Base-by-base conservation (phyloP, 2,888 invertebrate genomes). In the Drosophila multiciliata region DNA sequence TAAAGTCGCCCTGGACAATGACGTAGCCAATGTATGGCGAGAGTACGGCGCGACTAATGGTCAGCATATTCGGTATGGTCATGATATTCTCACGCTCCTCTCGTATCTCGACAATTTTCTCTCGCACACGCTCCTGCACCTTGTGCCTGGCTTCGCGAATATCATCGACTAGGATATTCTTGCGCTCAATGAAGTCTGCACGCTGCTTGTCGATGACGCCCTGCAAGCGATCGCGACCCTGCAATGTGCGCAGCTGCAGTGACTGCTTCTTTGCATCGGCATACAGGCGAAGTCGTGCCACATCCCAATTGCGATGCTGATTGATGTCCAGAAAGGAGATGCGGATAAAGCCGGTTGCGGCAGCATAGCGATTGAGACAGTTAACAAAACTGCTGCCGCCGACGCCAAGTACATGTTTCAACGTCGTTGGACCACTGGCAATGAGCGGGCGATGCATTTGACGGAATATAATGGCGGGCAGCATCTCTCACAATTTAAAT, bases 61-160 rank as follows among this genome's bases (percentile, higher is more conserved):
- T 99, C 61, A 99, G 93, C 55, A 97, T 94, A 93, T 99, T 99
- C 15, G 99, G 99, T 83, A 99, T 95, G 0, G 99, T 99, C 92
- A 96, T 96, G 49, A 98, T 95, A 93, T 98, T 98, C 94, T 99
- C 99, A 81, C 94, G 95, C 63, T 92, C 93, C 66, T 92, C 92
- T 9, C 85, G 89, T 17, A 92, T 92, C 76, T 92, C 96, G 93
- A 96, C 97, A 74, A 97, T 95, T 80, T 96, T 96, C 92, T 95
- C 95, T 90, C 96, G 96, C 81, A 97, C 94, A 91, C 95, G 95
- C 83, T 95, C 96, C 89, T 95, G 95, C 17, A 96, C 95, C 92
- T 95, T 96, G 45, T 95, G 94, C 88, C 95, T 96, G 0, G 95
- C 96, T 91, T 96, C 95, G 80, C 95, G 94, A 74, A 96, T 95